Evolutionary conservation across 2,888 invertebrate species (phyloP), one percentile per base, ranked within the genome.

Genomic region (Tetheella fluctuosa): DNA sequence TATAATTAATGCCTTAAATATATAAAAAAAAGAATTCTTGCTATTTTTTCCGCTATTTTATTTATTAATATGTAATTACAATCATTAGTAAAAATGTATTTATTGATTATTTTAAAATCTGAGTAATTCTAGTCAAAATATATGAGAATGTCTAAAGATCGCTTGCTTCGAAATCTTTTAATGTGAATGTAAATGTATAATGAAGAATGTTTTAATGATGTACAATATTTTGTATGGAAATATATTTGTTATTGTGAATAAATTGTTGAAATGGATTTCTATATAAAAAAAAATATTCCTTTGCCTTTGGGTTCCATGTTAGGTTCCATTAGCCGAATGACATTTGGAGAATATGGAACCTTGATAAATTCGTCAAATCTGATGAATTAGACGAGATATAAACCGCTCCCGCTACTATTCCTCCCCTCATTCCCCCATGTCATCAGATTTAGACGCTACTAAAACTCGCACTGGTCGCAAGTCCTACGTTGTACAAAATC

Each of bases 171-270:
- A 71, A 62, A n/a, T 63, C 13, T 76, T 77, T 74, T 73, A 69
- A 70, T 66, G 64, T 78, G 68, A 62, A 75, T 73, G 66, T 74
- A 63, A 68, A 65, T 71, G 83, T 74, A 75, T 68, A 70, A 74
- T 75, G 69, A 76, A 48, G 20, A 48, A 80, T 84, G 85, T 84
- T 85, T 85, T 76, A 84, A 79, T 84, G 79, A 85, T 86, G 89
- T 91, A 34, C 55, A 25, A 25, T 34, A 89, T 90, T 90, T 91
- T 90, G 85, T 90, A 90, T 86, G 84, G 58, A 77, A 82, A 73
- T 87, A 84, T 88, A 87, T 83, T 83, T 89, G 90, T 90, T 90
- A 89, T 83, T 79, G 80, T 84, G 79, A 89, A 83, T 88, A 89
- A 84, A 90, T 77, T 86, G 85, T 88, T 88, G 79, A 83, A 76